Conservation (phyloP, 2,888 invertebrate genomes). For the Xylota segnis region DNA sequence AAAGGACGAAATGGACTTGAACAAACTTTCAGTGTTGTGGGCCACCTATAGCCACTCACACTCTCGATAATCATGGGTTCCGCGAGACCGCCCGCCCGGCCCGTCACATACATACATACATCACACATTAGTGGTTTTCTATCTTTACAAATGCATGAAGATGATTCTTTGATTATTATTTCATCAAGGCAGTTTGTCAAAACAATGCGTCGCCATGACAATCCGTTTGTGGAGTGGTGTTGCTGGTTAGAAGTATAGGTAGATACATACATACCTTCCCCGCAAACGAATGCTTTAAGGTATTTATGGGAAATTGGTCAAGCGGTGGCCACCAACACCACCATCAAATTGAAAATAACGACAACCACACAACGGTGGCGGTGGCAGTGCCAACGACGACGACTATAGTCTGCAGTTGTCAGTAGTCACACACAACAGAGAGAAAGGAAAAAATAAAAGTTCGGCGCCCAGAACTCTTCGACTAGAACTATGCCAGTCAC, state of each 20-base stretch:
- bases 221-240: slow-evolving; percentile 41
- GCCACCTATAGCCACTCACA: slow-evolving; percentile 3
- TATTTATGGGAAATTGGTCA: slow-evolving; percentile 67
- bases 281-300: slow-evolving; percentile 37
- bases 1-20: slow-evolving; percentile 19
- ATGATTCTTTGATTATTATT: slow-evolving; percentile 76
- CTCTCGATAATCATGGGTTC: slow-evolving; percentile 21
- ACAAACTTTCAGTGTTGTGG: slow-evolving; percentile 39
- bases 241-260: slow-evolving; percentile 40
- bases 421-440: slow-evolving; percentile 31
- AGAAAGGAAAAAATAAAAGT: slow-evolving; percentile 5
- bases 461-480: slow-evolving; percentile 14
- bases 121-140: slow-evolving; percentile 61
- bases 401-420: slow-evolving; percentile 42
- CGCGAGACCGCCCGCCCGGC: neutral
- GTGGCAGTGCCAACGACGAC: slow-evolving; percentile 6
- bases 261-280: slow-evolving; percentile 35
- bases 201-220: slow-evolving; percentile 74
- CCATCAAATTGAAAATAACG: slow-evolving; percentile 35
- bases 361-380: slow-evolving; percentile 16
- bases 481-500: slow-evolving; percentile 46
- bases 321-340: slow-evolving; percentile 40
- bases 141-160: slow-evolving; percentile 73
- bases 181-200: slow-evolving; percentile 74
- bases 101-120: slow-evolving; percentile 54